These are phyloP conservation scores for Calephelis virginiensis DNA, from an alignment of 1,140 invertebrate genomes.

Conservation along the genomic window DNA sequence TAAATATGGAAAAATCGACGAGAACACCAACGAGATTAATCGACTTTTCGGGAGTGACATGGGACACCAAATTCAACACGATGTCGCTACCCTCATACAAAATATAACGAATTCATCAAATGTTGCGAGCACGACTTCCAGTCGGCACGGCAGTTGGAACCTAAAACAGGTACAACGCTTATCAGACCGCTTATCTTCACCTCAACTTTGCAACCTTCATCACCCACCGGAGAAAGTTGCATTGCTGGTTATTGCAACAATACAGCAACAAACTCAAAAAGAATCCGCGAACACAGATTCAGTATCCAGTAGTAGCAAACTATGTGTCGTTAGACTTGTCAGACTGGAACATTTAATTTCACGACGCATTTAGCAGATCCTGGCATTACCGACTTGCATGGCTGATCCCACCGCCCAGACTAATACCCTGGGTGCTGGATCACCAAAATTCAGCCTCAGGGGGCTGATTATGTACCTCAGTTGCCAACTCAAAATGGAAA, in stretches of 20 bases:
- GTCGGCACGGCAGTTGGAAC: slow-evolving; percentile 32
- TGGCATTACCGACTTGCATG: too few species aligned
- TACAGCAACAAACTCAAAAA: slow-evolving; percentile 26
- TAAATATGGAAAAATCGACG: slow-evolving; percentile 23
- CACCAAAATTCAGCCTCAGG: too few species aligned
- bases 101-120: slow-evolving; percentile 17
- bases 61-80: slow-evolving; percentile 22
- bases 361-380: too few species aligned
- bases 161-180: slow-evolving; percentile 41
- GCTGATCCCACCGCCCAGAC: too few species aligned
- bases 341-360: too few species aligned
- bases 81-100: slow-evolving; percentile 25
- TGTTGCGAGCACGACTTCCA: slow-evolving; percentile 1
- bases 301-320: slow-evolving; percentile 7
- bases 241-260: slow-evolving; percentile 30
- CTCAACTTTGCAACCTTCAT: slow-evolving; percentile 76
- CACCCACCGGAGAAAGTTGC: slow-evolving; percentile 70
- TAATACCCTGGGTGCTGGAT: too few species aligned
- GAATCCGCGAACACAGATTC: not conserved
- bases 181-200: slow-evolving; percentile 28
- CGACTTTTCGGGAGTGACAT: slow-evolving; percentile 20
- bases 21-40: slow-evolving; percentile 18
- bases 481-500: too few species aligned
- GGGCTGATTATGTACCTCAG: too few species aligned
- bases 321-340: too few species aligned